Evolutionary conservation across 2,888 invertebrate species (phyloP).

Genomic region (Meteorus colon): DNA sequence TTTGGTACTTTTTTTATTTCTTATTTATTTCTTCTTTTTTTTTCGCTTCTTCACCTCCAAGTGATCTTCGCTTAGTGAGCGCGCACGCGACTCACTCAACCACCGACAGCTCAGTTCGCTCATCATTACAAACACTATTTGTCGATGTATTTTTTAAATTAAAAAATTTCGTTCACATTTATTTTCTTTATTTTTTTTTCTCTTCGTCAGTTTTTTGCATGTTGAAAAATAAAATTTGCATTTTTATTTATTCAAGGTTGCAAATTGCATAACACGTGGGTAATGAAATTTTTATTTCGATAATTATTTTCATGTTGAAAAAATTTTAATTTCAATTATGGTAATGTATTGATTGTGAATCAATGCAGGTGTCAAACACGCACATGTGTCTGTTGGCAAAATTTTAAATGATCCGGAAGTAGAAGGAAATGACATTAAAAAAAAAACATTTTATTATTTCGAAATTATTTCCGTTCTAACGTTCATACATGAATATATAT

Average conservation of each 20-base stretch:
- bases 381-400: slow-evolving; percentile 5
- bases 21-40: background rate
- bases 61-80: background rate
- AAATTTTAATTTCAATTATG: slow-evolving; percentile 3
- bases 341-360: slow-evolving; percentile 6
- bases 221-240: too few species aligned
- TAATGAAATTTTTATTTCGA: too few species aligned
- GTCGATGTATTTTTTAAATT: background rate
- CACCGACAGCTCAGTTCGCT: background rate
- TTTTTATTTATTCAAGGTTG: too few species aligned
- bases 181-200: background rate
- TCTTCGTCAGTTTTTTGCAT: too few species aligned
- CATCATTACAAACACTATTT: slow-evolving; percentile 5
- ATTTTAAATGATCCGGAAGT: slow-evolving; percentile 10
- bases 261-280: too few species aligned
- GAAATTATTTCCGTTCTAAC: slow-evolving; percentile 8
- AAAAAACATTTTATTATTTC: background rate
- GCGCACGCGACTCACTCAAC: background rate
- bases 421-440: slow-evolving; percentile 21
- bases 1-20: slow-evolving; percentile 12
- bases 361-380: slow-evolving; percentile 1
- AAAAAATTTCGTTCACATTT: background rate
- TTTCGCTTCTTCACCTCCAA: slow-evolving; percentile 18
- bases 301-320: too few species aligned
- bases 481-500: background rate